Evolutionary conservation across 2,113 vertebrate genomes (phyloP).

Genomic region (Notarius lentiginosus): DNA sequence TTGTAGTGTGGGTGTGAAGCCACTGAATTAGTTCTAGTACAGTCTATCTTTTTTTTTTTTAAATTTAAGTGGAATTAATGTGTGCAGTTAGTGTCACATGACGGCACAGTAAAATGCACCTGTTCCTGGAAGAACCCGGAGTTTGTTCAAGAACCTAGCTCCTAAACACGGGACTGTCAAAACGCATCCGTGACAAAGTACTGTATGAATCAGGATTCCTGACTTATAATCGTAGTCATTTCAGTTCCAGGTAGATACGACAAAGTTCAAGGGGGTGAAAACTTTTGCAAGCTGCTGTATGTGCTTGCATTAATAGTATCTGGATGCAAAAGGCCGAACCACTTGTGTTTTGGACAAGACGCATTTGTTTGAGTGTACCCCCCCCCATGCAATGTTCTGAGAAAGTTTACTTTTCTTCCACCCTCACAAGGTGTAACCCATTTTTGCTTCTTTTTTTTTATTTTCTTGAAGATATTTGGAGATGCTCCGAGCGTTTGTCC

Average conservation of each 20-base stretch:
- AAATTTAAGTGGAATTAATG: background rate
- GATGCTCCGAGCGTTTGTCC: slow-evolving; percentile 81
- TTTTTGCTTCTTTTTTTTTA: background rate
- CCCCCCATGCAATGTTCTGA: background rate
- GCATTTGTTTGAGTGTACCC: background rate
- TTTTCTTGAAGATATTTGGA: slow-evolving; percentile 85
- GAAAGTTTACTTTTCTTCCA: slow-evolving; percentile 6
- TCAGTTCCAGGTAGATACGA: background rate
- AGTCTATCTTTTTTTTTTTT: background rate
- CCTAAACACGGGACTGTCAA: background rate
- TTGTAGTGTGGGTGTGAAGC: background rate
- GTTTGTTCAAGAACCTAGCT: background rate
- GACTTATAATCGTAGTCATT: background rate
- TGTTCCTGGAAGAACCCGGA: background rate
- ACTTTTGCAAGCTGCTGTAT: background rate
- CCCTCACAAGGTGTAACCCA: slow-evolving; percentile 1
- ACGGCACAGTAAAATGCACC: background rate
- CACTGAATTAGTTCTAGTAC: background rate
- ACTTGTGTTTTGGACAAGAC: background rate
- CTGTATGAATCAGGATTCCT: no score
- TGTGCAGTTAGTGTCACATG: background rate
- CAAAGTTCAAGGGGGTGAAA: background rate
- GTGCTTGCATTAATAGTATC: background rate
- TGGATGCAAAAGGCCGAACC: background rate
- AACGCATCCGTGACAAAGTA: background rate